Evolutionary conservation across 2,888 invertebrate species (phyloP), one percentile per base, ranked within the genome.

Genomic region (Amphipyra berbera): DNA sequence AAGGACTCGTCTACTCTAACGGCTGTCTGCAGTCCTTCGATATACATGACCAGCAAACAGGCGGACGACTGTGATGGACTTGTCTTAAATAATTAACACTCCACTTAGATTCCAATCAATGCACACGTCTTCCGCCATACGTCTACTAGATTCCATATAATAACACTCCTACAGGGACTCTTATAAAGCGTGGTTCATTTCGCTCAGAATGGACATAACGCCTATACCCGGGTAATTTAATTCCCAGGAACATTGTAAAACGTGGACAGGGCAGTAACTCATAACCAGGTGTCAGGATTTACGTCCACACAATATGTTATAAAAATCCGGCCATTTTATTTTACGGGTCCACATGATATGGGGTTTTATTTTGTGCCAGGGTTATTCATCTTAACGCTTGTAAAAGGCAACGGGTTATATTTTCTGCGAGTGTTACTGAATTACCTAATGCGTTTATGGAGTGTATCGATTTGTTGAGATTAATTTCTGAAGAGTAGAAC

Each of bases 281-380:
- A 86, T 85, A 88, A 87, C 86, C 90, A 88, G 89, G 90, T 89
- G 88, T 79, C 69, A 76, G 83, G 86, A 81, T 89, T 88, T 90
- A 90, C 82, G 84, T 81, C 82, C 86, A 72, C 83, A 87, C 88
- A 88, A 88, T 90, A 87, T 85, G 88, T 88, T 87, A 86, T 90
- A 89, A 90, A 89, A 90, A 85, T 86, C 85, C 84, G 54, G 59
- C 79, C 80, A 85, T 88, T 89, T 82, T 78, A 82, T 85, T 88
- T 87, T 85, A 87, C 81, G 84, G 77, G 77, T 77, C 75, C 79
- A 77, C 79, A 77, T 82, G 79, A 82, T 78, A 78, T 74, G 71
- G 74, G 75, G 57, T 82, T 79, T 81, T 84, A 84, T 84, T 82
- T 80, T 68, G 61, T 68, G 72, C 65, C 68, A 65, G 76, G 53